Evolutionary conservation across 2,888 invertebrate species (phyloP).

Genomic region (Drosophila atripex): DNA sequence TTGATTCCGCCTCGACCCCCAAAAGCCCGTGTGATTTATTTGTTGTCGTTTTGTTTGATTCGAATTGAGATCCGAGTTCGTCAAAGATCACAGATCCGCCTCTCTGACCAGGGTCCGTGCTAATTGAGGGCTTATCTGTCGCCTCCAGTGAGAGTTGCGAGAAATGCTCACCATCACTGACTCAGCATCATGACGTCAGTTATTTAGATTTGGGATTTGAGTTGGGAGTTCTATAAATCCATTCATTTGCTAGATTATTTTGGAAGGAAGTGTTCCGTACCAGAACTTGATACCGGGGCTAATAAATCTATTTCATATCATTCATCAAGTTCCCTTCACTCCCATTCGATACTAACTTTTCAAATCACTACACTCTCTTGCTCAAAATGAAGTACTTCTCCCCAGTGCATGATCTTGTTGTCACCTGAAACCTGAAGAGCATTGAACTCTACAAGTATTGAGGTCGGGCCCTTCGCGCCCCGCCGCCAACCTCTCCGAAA

Average conservation of each 20-base stretch:
- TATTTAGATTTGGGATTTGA: too few species aligned
- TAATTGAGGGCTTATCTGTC: slow-evolving; percentile 32
- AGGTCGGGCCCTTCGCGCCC: slow-evolving; percentile 2
- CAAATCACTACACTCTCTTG: not conserved
- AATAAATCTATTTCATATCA: not conserved
- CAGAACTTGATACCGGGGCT: not conserved
- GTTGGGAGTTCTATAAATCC: too few species aligned
- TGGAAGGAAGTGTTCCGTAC: too few species aligned
- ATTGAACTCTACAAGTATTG: slow-evolving; percentile 2
- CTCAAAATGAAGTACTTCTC: not conserved
- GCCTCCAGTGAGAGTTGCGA: not conserved
- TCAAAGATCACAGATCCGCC: slow-evolving; percentile 24
- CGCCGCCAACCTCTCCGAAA: slow-evolving; percentile 1
- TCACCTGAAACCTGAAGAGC: not conserved
- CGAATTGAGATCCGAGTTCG: not conserved
- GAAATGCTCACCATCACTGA: slow-evolving; percentile 23
- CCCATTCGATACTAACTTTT: not conserved
- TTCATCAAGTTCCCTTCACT: not conserved
- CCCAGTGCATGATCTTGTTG: slow-evolving; percentile 3
- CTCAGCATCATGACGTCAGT: slow-evolving; percentile 21
- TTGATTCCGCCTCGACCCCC: slow-evolving; percentile 22
- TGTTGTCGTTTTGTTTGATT: slow-evolving; percentile 34
- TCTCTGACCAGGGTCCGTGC: slow-evolving; percentile 27
- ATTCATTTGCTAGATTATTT: too few species aligned
- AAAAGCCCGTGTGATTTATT: slow-evolving; percentile 21